Evolutionary conservation across 2,888 invertebrate genomes (phyloP).

Genomic region (Nemoura dubitans): DNA sequence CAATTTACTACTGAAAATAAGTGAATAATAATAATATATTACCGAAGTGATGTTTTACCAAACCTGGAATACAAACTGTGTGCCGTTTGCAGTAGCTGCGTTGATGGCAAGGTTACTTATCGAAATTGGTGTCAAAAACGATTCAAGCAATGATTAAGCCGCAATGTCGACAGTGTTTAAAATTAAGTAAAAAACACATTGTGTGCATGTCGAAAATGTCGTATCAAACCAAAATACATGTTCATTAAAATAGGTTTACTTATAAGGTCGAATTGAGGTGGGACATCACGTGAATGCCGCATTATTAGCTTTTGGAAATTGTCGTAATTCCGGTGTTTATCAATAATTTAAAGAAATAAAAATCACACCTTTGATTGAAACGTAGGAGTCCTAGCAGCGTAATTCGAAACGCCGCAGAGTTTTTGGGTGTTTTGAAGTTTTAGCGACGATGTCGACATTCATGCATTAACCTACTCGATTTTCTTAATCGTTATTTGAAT

Average conservation of each 20-base stretch:
- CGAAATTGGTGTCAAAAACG: background rate
- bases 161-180: background rate
- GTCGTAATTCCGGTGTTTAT: background rate
- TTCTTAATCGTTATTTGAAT: conserved; percentile 34
- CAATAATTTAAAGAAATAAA: background rate
- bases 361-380: background rate
- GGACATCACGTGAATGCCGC: background rate
- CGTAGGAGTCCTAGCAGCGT: background rate
- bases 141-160: background rate
- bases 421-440: background rate
- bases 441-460: background rate
- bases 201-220: background rate
- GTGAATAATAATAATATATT: conserved; percentile 31
- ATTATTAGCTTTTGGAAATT: conserved; percentile 17
- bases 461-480: background rate
- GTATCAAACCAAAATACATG: background rate
- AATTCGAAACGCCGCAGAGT: background rate
- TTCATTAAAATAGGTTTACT: background rate
- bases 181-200: background rate
- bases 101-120: background rate
- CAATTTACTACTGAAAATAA: conserved; percentile 35
- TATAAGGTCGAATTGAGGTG: background rate
- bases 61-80: background rate
- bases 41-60: conserved; percentile 32
- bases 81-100: background rate